Evolutionary conservation across 2,888 invertebrate genomes (phyloP), one percentile per base, ranked within the genome.

Genomic region (Tuberolachnus salignus): DNA sequence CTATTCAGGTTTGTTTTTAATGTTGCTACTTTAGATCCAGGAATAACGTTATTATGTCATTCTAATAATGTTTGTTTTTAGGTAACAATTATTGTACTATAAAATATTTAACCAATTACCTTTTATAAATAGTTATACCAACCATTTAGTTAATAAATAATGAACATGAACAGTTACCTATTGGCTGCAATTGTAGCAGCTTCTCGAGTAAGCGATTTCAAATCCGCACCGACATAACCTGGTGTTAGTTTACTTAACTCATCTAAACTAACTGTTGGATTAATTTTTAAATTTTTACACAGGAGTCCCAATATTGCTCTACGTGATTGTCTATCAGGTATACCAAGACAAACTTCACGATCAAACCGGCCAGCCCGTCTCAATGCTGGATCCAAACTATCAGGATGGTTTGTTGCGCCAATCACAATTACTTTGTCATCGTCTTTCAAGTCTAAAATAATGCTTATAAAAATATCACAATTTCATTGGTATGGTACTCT

Each of bases 381-480:
- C 80, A 99, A 86, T 11, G 96, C 94, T 34, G 97, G 94, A 86
- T 99, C 98, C 69, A 99, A 87, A 0, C 93, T 88, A 86, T 98
- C 98, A 0, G 95, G 94, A 81, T 95, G 90, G 85, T 95, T 97
- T 51, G 98, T 98, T 0, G 98, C 97, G n/a, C 96, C 98, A 83
- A 99, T 90, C 19, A 99, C 92, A 81, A 98, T 85, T 1, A 95
- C 91, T 81, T 86, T 86, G 82, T 88, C 88, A 66, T 87, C 87
- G 61, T 86, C 85, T 81, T 84, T 86, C 74, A 90, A 84, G 82
- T 88, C 89, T 89, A 80, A 61, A 81, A 57, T 34, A 0, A 23
- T 23, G 11, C 26, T n/a, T 46, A 26, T 19, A 69, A 19, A 69
- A 26, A 51, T 59, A 51, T 51, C 21, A n/a, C 6, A 66, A 49